Base-by-base conservation (phyloP, 2,797 vertebrate species). In the Calcarius lapponicus region DNA sequence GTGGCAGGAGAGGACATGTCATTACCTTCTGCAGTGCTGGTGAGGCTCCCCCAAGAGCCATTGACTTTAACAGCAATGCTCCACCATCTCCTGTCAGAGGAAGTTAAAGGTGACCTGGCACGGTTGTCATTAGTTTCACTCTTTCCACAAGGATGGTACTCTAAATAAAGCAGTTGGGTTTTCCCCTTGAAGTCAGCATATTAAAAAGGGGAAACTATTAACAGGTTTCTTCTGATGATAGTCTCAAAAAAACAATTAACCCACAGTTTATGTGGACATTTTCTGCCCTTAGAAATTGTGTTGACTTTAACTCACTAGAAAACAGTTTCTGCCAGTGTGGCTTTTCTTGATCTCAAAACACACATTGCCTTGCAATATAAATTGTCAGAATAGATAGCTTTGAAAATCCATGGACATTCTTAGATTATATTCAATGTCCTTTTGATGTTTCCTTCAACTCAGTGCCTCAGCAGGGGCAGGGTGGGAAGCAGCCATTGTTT, bases 81-180 rank as follows among this genome's bases (percentile, higher is more conserved):
- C 69, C 80, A 72, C 42, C 53, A 61, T 88, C 66, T 66, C 69
- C 61, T 25, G 0, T 7, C 43, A 58, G 88, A 79, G 29, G 26
- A 54, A 38, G 80, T 76, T 81, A 93, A 95, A 94, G 81, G 81
- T 93, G 86, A 96, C 91, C 79, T 22, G 60, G 20, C 50, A 74
- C 10, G 53, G 58, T 74, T 60, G 47, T 45, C 80, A 43, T 66
- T 86, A 45, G 79, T 74, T 94, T 92, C 75, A 64, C 57, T 85
- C 61, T 51, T 88, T 88, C 69, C 43, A 89, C 47, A 88, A 67
- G 86, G 65, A 76, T 4, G 36, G 32, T 24, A 76, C 50, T 78
- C 50, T 70, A 73, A 88, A 76, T 72, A 88, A 88, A 92, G 80
- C 0, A 6, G 15, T 12, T 86, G 36, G 4, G 20, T 51, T 87